Conservation (phyloP, 2,113 vertebrate genomes). For the Smithornis capensis region DNA sequence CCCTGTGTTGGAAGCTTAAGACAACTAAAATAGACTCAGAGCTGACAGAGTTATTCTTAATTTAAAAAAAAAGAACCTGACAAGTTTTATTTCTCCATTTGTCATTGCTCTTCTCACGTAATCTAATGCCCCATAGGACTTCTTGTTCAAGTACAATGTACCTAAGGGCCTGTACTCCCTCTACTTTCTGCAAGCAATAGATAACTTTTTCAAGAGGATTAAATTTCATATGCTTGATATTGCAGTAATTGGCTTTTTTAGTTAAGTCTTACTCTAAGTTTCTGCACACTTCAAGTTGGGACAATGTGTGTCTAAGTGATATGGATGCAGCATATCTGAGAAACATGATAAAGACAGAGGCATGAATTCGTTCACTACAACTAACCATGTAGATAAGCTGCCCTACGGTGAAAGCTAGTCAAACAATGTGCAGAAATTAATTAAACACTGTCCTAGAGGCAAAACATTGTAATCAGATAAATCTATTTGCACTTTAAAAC, state of each 20-base stretch:
- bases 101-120: not conserved
- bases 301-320: not conserved
- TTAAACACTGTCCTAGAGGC: not conserved
- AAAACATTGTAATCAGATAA: not conserved
- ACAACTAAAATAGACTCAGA: not conserved
- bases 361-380: too few relatives aligned
- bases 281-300: not conserved
- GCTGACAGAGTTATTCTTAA: not conserved
- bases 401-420: not conserved
- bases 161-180: not conserved
- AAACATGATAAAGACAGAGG: not conserved
- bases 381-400: not conserved
- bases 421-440: not conserved
- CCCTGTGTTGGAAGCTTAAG: not conserved
- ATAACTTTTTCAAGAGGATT: not conserved
- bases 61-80: not conserved
- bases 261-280: not conserved
- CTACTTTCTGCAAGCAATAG: not conserved
- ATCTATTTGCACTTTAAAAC: not conserved
- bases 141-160: not conserved
- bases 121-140: not conserved
- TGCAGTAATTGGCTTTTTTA: not conserved
- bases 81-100: not conserved
- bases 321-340: not conserved
- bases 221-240: not conserved